phyloP scores from a whole-genome alignment of 30 jellyfish, hydroid and myxozoan species.

The Aurelia aurita region DNA sequence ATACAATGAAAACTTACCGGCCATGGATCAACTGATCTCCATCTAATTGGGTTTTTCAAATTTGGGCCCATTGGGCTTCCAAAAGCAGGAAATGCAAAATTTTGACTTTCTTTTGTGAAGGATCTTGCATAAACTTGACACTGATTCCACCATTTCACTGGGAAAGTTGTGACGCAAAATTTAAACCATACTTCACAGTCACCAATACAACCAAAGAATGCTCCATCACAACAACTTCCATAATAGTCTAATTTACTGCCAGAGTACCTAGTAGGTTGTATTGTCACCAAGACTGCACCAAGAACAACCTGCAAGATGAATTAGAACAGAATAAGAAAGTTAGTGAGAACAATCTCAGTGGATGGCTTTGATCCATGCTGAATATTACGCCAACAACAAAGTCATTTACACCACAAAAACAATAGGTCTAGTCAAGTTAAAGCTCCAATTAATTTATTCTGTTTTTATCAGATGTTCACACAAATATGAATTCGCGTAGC shows the following conservation, averaged over 20 bases:
- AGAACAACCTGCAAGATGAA: slow-evolving; percentile 10
- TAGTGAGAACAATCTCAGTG: too few species aligned
- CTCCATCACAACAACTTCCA: slow-evolving; percentile 84
- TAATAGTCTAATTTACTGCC: slow-evolving; percentile 47
- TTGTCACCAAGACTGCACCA: slow-evolving; percentile 33
- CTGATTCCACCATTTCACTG: slow-evolving; percentile 33
- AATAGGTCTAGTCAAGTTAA: too few species aligned
- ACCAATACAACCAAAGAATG: slow-evolving; percentile 38
- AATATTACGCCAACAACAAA: too few species aligned
- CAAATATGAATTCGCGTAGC: too few species aligned
- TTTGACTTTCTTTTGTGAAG: slow-evolving; percentile 59
- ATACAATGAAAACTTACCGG: slow-evolving; percentile 39
- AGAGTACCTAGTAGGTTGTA: slow-evolving; percentile 32
- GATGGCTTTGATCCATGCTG: too few species aligned
- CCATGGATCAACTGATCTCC: slow-evolving; percentile 40
- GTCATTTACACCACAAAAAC: too few species aligned
- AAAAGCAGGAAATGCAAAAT: slow-evolving; percentile 60
- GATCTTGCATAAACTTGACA: slow-evolving; percentile 54
- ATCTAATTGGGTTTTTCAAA: slow-evolving; percentile 58
- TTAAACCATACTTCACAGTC: slow-evolving; percentile 88
- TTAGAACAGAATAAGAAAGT: too few species aligned
- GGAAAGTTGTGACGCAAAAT: slow-evolving; percentile 78
- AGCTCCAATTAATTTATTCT: too few species aligned
- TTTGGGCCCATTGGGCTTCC: slow-evolving; percentile 69
- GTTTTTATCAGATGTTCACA: too few species aligned